A percentile compares a stretch with the other conserved stretches of the same genome.
Conservation (phyloP, 2,797 vertebrate species). For the Carduelis carduelis region DNA sequence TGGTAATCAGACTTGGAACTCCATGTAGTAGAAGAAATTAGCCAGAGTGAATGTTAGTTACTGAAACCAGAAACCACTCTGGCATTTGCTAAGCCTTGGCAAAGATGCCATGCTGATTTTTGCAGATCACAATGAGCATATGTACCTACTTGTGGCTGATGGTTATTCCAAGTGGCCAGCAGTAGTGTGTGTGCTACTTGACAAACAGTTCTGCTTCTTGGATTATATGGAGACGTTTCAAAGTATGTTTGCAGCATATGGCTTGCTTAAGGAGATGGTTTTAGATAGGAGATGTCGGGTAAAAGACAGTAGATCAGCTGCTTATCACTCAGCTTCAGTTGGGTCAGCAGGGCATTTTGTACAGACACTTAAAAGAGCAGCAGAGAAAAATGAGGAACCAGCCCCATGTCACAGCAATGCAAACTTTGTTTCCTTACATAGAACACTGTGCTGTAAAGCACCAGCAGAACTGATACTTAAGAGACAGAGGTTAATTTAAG, state of each 20-base stretch:
- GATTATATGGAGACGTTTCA: conserved; percentile 28
- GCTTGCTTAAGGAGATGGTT: conserved; percentile 33
- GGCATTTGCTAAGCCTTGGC: conserved; percentile 11
- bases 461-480: background rate
- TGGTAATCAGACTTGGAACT: background rate
- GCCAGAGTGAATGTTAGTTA: background rate
- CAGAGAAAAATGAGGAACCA: background rate
- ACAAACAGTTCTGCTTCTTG: conserved; percentile 44
- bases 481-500: background rate
- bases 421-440: background rate
- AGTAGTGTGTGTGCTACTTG: conserved; percentile 10
- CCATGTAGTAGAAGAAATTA: background rate
- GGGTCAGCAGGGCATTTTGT: background rate
- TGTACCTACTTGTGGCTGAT: conserved; percentile 38
- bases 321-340: conserved; percentile 20
- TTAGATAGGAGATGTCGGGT: background rate
- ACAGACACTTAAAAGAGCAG: background rate
- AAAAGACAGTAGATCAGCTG: conserved; percentile 30
- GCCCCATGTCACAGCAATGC: rapidly evolving
- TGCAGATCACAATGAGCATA: conserved; percentile 44
- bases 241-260: conserved; percentile 52
- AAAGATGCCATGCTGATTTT: conserved; percentile 20
- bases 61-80: background rate
- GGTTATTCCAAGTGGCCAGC: conserved; percentile 57
- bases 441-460: background rate